Evolutionary conservation across 2,888 invertebrate genomes (phyloP).

Genomic region (Dendrolimus pini): DNA sequence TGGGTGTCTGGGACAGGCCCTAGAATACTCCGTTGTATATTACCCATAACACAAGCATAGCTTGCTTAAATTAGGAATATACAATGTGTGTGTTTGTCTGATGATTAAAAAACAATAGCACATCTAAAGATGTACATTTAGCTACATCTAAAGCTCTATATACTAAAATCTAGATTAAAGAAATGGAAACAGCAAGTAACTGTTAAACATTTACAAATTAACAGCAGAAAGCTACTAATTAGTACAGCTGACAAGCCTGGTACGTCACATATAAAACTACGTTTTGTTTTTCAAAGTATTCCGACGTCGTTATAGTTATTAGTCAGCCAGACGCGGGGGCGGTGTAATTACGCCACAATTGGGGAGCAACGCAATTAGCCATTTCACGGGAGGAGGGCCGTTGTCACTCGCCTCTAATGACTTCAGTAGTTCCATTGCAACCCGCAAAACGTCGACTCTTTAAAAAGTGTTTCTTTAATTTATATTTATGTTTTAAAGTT

Average conservation of each 20-base stretch:
- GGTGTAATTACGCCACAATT: constrained; percentile 41
- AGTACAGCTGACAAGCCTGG: background rate
- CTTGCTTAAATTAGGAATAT: no score
- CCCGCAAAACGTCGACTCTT: constrained; percentile 3
- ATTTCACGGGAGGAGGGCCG: constrained; percentile 26
- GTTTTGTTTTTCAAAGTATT: background rate
- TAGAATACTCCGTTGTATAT: no score
- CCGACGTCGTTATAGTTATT: constrained; percentile 23
- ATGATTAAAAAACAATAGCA: no score
- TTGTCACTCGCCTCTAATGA: constrained; percentile 36
- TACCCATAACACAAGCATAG: no score
- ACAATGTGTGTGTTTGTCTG: no score
- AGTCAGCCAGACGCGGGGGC: constrained; percentile 17
- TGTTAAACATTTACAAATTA: background rate
- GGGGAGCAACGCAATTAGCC: constrained; percentile 34
- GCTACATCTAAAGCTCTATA: no score
- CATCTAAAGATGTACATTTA: no score
- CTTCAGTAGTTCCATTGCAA: constrained; percentile 9
- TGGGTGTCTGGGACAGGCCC: no score
- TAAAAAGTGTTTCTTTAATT: background rate
- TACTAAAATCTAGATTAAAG: no score
- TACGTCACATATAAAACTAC: background rate
- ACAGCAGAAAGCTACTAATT: background rate
- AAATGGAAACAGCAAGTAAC: background rate
- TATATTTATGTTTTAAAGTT: constrained; percentile 3